These are phyloP conservation scores for Ephydatia muelleri DNA, from an alignment of 37 sponge, comb jelly and placozoan species.

Conservation along the genomic window DNA sequence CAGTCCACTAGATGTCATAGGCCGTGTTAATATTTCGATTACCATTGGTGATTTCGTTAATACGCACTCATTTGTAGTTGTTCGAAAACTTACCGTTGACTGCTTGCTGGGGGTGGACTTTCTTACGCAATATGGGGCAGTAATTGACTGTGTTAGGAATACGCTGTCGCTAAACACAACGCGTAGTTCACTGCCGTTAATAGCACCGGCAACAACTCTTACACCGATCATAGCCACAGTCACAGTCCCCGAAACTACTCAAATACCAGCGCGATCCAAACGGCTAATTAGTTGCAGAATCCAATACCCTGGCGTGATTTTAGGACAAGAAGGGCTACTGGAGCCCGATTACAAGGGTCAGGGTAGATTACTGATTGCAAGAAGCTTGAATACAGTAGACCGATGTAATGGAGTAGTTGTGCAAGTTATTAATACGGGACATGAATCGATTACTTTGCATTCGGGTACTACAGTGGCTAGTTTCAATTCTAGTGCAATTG, in stretches of 20 bases:
- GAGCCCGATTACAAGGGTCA: neutral
- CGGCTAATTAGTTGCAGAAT: conserved; percentile 3
- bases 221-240: neutral
- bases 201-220: too few relatives aligned
- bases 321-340: neutral
- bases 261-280: neutral
- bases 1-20: too few relatives aligned
- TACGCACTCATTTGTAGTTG: too few relatives aligned
- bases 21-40: too few relatives aligned
- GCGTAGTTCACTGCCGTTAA: neutral
- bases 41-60: too few relatives aligned
- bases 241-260: neutral
- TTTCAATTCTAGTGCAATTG: neutral
- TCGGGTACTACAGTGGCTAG: neutral
- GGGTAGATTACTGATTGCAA: conserved; percentile 1
- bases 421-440: conserved; percentile 6
- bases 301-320: neutral
- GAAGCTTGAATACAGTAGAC: neutral
- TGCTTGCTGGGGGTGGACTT: conserved; percentile 24
- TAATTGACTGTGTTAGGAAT: neutral
- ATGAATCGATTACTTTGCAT: neutral
- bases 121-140: conserved; percentile 3
- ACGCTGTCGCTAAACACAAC: neutral
- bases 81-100: conserved; percentile 10
- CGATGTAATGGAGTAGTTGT: neutral